Base-by-base conservation (phyloP, 2,888 invertebrate species). In the Augiades crinisus region DNA sequence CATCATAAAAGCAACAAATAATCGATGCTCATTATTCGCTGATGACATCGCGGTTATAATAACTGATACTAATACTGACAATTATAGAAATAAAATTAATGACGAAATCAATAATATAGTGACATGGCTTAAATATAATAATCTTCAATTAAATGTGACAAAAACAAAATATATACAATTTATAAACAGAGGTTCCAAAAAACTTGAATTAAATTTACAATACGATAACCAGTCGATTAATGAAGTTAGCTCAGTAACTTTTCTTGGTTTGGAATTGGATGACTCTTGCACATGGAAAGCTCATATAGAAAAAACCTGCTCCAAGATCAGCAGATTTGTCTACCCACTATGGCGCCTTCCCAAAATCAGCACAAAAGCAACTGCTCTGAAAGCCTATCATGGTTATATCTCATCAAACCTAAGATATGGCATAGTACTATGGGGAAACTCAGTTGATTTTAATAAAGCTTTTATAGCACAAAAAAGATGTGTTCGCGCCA, bases 391-490 rank as follows among this genome's bases (percentile, higher is more conserved):
- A 27, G 40, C 40, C 1, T 45, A 45, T 13, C 34, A 45, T 14
- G 34, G 45, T 0, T 45, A 45, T n/a, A 16, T 34, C 5, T 8
- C 22, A 1, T 45, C 45, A 3, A 45, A 34, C 12, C 10, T 45
- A 16, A 10, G 44, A 13, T 45, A 45, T 13, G 33, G 24, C 1
- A 40, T 40, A 40, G 1, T 40, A 12, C 8, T 40, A 13, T 24
- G 24, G 40, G 24, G 14, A 8, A 40, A 24, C n/a, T 24, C 38
- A 13, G 38, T 45, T 13, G 13, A 45, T 33, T 4, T 34, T 1
- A 45, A 19, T 13, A 45, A 13, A 14, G 21, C 7, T 3, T 44
- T 44, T 13, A 44, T 31, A 10, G 44, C 44, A 3, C 44, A 44
- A n/a, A 44, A 44, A 16, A 6, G 21, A 5, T 44, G 44, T 17